Percentiles rank a stretch among this genome's conserved stretches.
phyloP scores from a whole-genome alignment of 2,797 vertebrate genomes.

The Neopelma chrysocephalum region DNA sequence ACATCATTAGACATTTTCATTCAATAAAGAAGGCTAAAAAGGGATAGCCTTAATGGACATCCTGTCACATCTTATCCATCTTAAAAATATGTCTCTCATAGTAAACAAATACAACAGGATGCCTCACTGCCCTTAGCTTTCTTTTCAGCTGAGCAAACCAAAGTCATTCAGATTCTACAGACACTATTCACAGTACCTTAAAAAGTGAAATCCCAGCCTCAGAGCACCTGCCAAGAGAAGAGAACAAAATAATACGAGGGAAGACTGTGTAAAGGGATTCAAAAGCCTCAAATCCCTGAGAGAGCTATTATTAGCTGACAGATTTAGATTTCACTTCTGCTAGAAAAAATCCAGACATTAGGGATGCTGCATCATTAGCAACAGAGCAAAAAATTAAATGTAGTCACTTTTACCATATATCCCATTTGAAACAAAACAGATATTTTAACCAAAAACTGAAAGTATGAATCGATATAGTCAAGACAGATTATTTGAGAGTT shows the following conservation, averaged over 20 bases:
- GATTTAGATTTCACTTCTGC: slow-evolving; percentile 43
- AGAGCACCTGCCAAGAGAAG: slow-evolving; percentile 46
- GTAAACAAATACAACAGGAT: neutral
- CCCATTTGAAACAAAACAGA: neutral
- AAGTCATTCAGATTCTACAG: slow-evolving; percentile 39
- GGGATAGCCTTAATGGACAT: slow-evolving; percentile 14
- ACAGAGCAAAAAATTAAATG: slow-evolving; percentile 22
- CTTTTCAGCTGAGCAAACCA: neutral
- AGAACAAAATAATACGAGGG: neutral
- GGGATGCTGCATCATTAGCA: slow-evolving; percentile 13
- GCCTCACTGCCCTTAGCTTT: neutral
- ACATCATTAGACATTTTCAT: slow-evolving; percentile 23
- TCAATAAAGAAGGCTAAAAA: slow-evolving; percentile 25
- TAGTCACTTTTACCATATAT: neutral
- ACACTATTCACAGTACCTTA: neutral
- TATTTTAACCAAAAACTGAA: neutral
- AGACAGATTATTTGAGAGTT: neutral
- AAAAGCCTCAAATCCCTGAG: slow-evolving; percentile 13
- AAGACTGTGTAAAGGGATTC: slow-evolving; percentile 24
- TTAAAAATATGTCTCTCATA: neutral
- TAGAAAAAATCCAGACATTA: slow-evolving; percentile 1
- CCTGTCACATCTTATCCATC: slow-evolving; percentile 16
- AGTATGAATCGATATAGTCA: neutral
- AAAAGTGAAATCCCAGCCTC: slow-evolving; percentile 35
- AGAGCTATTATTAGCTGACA: slow-evolving; percentile 30